Evolutionary conservation across 2,888 invertebrate species (phyloP), one percentile per base, ranked within the genome.

Genomic region (Parochlus steinenii): DNA sequence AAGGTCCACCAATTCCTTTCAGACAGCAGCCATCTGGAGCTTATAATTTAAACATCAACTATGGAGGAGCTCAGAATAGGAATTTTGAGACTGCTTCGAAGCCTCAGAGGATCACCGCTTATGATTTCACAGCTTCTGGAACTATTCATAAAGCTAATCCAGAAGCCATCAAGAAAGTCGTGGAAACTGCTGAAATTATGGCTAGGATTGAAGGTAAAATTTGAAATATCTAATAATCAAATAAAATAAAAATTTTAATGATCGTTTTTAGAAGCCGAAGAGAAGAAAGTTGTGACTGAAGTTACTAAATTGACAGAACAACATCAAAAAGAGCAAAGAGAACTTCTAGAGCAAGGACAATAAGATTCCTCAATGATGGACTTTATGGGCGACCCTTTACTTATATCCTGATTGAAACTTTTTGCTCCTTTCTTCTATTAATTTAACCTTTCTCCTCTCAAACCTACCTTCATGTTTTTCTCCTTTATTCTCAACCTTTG

Each of bases 81-180:
- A 28, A 28, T 12, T 28, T 28, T 14, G n/a, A 15, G 4, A 10
- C 20, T 11, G 2, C n/a, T 10, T 10, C 26, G 6, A 11, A 27
- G n/a, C 36, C 39, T 8, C 28, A 29, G 17, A 10, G 39, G n/a
- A 32, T 27, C n/a, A 8, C 36, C 6, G 19, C 27, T 5, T 18
- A 16, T 25, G 33, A 32, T 15, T 18, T 28, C 4, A 27, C 24
- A 25, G 39, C 36, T n/a, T 33, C 33, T n/a, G 33, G 39, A 15
- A 37, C 17, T 31, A 33, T 40, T 26, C 33, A 33, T 37, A 20
- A 19, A 10, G 39, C 33, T 2, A 26, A 40, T 30, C 39, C 39
- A 10, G 33, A 37, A 8, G 39, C 38, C 8, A 15, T 38, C 5
- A 12, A 33, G n/a, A 6, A 30, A 16, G 30, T 30, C 19, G 3